These are phyloP conservation scores for Anoplius nigerrimus DNA, from an alignment of 2,888 invertebrate species.

Conservation along the genomic window DNA sequence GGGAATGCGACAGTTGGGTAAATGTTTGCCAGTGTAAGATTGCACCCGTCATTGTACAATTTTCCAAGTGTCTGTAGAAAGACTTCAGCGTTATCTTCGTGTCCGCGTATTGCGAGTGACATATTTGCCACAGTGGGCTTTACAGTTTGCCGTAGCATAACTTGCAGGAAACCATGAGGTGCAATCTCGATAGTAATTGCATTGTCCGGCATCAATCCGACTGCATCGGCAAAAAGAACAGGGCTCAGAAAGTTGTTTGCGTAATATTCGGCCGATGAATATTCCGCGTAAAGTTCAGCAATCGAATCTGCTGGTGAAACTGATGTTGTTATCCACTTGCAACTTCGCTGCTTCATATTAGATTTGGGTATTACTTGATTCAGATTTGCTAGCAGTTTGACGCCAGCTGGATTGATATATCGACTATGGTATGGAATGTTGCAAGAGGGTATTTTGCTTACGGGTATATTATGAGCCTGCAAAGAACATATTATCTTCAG, in stretches of 20 bases:
- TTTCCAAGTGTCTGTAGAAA: constrained; percentile 82
- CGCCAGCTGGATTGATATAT: constrained; percentile 85
- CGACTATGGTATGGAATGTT: constrained; percentile 94
- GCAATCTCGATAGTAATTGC: constrained; percentile 93
- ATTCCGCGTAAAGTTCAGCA: constrained; percentile 78
- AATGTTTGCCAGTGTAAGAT: constrained; percentile 84
- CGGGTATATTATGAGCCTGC: constrained; percentile 85
- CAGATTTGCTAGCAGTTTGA: constrained; percentile 81
- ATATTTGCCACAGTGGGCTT: constrained; percentile 83
- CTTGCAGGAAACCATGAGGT: constrained; percentile 92
- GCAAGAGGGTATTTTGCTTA: constrained; percentile 88
- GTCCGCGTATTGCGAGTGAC: constrained; percentile 84
- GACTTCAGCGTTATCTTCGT: constrained; percentile 80
- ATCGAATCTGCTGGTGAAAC: constrained; percentile 81
- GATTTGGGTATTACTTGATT: constrained; percentile 79
- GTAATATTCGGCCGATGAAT: constrained; percentile 91
- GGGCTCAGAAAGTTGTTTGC: constrained; percentile 87
- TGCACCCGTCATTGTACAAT: constrained; percentile 86
- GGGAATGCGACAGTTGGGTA: constrained; percentile 88
- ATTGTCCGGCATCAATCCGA: constrained; percentile 85
- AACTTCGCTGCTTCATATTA: constrained; percentile 82
- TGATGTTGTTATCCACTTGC: constrained; percentile 91
- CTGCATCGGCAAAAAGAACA: constrained; percentile 87
- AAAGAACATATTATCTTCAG: neutral
- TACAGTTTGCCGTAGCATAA: constrained; percentile 88